phyloP scores from a whole-genome alignment of 2,797 vertebrate species.

The Vipera ursinii region DNA sequence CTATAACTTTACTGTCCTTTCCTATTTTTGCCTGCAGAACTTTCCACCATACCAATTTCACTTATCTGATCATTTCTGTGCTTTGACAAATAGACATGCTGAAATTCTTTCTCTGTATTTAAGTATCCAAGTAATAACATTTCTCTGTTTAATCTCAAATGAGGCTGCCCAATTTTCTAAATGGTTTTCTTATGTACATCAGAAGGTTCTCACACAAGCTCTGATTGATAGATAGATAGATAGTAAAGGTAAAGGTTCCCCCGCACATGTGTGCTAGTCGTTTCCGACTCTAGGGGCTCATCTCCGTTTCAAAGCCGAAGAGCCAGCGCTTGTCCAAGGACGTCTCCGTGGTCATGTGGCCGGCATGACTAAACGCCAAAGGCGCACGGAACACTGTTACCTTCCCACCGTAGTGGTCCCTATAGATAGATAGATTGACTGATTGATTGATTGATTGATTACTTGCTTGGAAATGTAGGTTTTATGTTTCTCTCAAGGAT shows the following conservation, averaged over 20 bases:
- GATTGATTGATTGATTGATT: background rate
- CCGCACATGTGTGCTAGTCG: too few relatives aligned
- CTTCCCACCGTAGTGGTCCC: too few relatives aligned
- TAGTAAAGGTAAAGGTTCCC: too few relatives aligned
- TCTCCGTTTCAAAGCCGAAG: too few relatives aligned
- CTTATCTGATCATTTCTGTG: background rate
- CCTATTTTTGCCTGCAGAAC: background rate
- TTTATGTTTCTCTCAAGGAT: constrained; percentile 6
- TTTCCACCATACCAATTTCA: background rate
- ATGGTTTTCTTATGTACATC: constrained; percentile 41
- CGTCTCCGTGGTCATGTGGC: too few relatives aligned
- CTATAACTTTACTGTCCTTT: background rate
- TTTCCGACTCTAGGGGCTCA: too few relatives aligned
- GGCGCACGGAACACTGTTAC: too few relatives aligned
- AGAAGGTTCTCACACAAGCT: background rate
- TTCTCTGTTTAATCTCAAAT: constrained; percentile 41
- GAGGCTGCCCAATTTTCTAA: constrained; percentile 45
- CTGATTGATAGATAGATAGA: background rate
- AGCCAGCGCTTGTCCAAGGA: too few relatives aligned
- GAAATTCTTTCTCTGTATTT: constrained; percentile 26
- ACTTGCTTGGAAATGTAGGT: constrained; percentile 12
- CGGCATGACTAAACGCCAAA: too few relatives aligned
- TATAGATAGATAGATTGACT: too few relatives aligned
- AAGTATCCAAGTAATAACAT: constrained; percentile 45
- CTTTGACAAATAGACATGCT: fast-evolving